A percentile compares a stretch with the other conserved stretches of the same genome.
Evolutionary conservation across 2,113 vertebrate species (phyloP).

Genomic region (Clupea harengus): DNA sequence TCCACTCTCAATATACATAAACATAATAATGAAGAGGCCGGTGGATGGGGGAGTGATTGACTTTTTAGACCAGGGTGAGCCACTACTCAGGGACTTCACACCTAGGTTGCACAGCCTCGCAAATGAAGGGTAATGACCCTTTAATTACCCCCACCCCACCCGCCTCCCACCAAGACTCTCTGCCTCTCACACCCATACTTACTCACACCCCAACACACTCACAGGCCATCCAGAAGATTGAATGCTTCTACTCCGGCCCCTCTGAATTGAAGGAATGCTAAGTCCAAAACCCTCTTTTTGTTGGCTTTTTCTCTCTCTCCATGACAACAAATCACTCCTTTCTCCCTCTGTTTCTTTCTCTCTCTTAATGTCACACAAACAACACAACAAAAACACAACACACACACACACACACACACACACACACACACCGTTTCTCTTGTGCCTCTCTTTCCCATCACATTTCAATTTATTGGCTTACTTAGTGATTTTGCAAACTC

Average conservation of each 20-base stretch:
- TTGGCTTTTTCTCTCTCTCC: neutral
- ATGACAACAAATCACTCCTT: neutral
- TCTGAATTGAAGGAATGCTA: neutral
- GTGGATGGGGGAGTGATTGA: neutral
- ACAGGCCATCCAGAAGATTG: neutral
- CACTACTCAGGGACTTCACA: neutral
- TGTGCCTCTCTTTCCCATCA: neutral
- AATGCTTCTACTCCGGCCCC: neutral
- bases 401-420: constrained; percentile 2
- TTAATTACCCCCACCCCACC: neutral
- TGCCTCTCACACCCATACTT: neutral
- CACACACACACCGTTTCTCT: neutral
- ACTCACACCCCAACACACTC: neutral
- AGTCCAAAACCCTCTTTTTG: neutral
- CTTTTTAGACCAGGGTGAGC: neutral
- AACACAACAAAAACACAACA: neutral
- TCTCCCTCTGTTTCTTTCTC: neutral
- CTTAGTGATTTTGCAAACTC: neutral
- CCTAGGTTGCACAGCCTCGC: neutral
- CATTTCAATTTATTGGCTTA: neutral
- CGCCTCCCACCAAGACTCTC: neutral
- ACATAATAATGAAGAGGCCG: neutral
- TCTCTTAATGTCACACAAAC: neutral
- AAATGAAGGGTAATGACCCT: neutral
- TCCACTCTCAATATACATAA: neutral